Conservation (phyloP, 1,140 invertebrate genomes). For the Panonychus citri region DNA sequence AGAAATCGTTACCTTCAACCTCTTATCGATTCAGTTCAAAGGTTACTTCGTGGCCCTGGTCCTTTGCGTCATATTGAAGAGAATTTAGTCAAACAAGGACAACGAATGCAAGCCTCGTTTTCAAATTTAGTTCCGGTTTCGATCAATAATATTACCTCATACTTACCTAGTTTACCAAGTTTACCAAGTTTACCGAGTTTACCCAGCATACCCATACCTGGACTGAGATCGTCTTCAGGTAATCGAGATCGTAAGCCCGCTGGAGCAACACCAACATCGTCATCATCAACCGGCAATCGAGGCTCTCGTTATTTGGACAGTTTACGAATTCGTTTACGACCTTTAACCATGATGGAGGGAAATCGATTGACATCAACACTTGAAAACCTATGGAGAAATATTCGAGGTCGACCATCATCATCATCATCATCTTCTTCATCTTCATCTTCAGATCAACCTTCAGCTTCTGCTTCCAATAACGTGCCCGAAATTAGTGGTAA, state of each 20-base stretch:
- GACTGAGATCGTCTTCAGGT: neutral
- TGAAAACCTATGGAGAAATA: too few species aligned
- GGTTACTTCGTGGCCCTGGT: neutral
- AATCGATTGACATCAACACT: too few species aligned
- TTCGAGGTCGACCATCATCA: too few species aligned
- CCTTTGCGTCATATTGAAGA: neutral
- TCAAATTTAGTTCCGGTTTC: neutral
- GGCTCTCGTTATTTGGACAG: neutral
- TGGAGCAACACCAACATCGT: too few species aligned
- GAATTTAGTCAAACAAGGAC: neutral
- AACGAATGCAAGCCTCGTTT: neutral
- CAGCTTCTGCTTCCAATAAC: too few species aligned
- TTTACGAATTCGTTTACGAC: neutral
- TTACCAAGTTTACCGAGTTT: neutral
- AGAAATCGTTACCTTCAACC: neutral
- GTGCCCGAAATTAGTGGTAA: too few species aligned
- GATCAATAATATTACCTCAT: neutral
- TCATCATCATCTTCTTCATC: too few species aligned
- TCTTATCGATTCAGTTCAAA: neutral
- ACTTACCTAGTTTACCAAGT: neutral
- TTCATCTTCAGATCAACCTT: too few species aligned
- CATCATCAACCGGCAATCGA: too few species aligned
- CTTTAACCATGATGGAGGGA: too few species aligned
- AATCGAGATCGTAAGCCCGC: too few species aligned
- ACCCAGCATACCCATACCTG: neutral